Evolutionary conservation across 2,113 vertebrate genomes (phyloP).

Genomic region (Suncus etruscus): DNA sequence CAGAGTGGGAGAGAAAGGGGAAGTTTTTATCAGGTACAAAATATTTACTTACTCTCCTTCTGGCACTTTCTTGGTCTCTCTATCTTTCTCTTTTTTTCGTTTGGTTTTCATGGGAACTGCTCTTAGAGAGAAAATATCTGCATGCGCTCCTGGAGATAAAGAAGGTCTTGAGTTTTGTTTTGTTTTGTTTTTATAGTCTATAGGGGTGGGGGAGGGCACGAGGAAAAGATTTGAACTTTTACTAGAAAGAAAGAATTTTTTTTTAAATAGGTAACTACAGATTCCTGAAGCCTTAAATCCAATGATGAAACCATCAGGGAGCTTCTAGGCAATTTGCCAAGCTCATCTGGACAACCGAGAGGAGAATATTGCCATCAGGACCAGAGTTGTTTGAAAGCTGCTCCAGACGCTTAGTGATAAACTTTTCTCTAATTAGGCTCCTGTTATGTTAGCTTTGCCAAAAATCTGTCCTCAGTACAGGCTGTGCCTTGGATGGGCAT

Average conservation of each 20-base stretch:
- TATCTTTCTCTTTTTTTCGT: not conserved
- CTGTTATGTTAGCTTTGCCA: not conserved
- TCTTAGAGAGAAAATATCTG: not conserved
- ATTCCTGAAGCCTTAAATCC: not conserved
- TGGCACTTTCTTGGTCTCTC: not conserved
- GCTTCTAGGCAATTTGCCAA: conserved; percentile 5
- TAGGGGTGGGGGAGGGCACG: not conserved
- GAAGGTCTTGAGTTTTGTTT: not conserved
- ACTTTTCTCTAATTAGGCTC: not conserved
- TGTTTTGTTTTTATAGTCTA: not conserved
- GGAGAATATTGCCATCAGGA: not conserved
- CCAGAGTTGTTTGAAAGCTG: not conserved
- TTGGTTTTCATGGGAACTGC: conserved; percentile 24
- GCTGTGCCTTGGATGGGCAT: not conserved
- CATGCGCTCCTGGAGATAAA: not conserved
- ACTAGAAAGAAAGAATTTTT: not conserved
- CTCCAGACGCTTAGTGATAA: not conserved
- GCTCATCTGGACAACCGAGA: not conserved
- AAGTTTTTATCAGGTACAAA: not conserved
- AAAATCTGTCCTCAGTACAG: not conserved
- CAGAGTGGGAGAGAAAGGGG: rapidly evolving
- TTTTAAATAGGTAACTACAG: not conserved
- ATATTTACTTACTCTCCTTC: not conserved
- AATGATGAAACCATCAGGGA: not conserved
- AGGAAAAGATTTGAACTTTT: not conserved